Evolutionary conservation across 1,140 invertebrate genomes (phyloP).

Genomic region (Drosophila suzukii): DNA sequence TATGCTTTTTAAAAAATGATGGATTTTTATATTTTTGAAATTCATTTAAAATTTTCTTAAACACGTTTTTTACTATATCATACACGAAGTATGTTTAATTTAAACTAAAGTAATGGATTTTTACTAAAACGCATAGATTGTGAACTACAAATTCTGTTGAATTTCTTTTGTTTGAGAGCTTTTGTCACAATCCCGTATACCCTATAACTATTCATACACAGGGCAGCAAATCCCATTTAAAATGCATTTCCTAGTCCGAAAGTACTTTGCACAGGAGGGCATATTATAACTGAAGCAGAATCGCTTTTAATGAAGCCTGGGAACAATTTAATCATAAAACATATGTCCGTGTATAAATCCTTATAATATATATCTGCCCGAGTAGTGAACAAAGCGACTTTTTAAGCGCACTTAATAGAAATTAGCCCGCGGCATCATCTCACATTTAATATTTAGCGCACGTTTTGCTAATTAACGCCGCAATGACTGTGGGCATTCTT

Average conservation of each 20-base stretch:
- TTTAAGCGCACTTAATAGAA: slow-evolving; percentile 72
- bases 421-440: slow-evolving; percentile 54
- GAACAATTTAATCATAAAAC: slow-evolving; percentile 47
- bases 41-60: too few species aligned
- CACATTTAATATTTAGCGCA: slow-evolving; percentile 57
- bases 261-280: slow-evolving; percentile 13
- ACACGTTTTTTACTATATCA: too few species aligned
- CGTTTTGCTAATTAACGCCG: slow-evolving; percentile 68
- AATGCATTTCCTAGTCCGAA: slow-evolving; percentile 28
- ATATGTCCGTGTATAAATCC: slow-evolving; percentile 1
- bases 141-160: neutral
- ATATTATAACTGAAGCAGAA: slow-evolving; percentile 14
- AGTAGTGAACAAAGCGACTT: slow-evolving; percentile 12
- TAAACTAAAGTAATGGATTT: too few species aligned
- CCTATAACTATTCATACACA: neutral
- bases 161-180: neutral
- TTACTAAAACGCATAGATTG: too few species aligned
- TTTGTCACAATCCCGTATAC: neutral
- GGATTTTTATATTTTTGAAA: too few species aligned
- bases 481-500: slow-evolving; percentile 40
- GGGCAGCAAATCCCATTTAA: slow-evolving; percentile 2
- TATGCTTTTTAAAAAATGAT: too few species aligned
- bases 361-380: slow-evolving; percentile 13
- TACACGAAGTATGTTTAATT: too few species aligned
- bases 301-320: slow-evolving; percentile 52